Evolutionary conservation across 2,888 invertebrate species (phyloP).

Genomic region (Colostygia pectinataria): DNA sequence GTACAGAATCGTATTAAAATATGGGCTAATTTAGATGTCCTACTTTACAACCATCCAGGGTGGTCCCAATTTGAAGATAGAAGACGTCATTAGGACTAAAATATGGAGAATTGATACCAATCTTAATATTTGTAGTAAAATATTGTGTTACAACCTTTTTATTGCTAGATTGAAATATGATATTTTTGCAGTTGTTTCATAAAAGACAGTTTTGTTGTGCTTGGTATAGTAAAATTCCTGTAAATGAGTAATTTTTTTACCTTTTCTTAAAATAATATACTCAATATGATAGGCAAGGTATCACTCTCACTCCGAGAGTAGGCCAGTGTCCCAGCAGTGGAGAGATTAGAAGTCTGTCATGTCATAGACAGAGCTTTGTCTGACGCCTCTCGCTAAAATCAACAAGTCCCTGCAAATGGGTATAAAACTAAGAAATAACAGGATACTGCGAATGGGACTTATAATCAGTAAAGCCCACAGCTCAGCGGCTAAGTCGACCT

Average conservation of each 20-base stretch:
- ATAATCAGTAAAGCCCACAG: constrained; percentile 1
- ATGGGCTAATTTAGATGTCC: constrained; percentile 26
- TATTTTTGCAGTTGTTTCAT: constrained; percentile 19
- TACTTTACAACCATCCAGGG: constrained; percentile 23
- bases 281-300: no score
- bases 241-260: neutral
- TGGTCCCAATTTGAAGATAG: constrained; percentile 31
- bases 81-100: constrained; percentile 27
- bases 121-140: constrained; percentile 26
- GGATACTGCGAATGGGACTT: constrained; percentile 12
- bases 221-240: neutral
- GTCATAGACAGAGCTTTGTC: no score
- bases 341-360: no score
- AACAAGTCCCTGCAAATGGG: constrained; percentile 9
- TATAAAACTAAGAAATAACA: constrained; percentile 12
- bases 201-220: neutral
- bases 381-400: constrained; percentile 9
- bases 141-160: constrained; percentile 28
- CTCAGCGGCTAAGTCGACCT: constrained; percentile 4
- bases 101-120: constrained; percentile 31
- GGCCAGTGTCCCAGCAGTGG: no score
- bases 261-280: neutral
- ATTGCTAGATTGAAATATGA: constrained; percentile 22
- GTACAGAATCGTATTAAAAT: neutral
- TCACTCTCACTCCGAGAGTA: no score